These are phyloP conservation scores for Lepidurus arcticus DNA, from an alignment of 1,140 invertebrate genomes.

Conservation along the genomic window DNA sequence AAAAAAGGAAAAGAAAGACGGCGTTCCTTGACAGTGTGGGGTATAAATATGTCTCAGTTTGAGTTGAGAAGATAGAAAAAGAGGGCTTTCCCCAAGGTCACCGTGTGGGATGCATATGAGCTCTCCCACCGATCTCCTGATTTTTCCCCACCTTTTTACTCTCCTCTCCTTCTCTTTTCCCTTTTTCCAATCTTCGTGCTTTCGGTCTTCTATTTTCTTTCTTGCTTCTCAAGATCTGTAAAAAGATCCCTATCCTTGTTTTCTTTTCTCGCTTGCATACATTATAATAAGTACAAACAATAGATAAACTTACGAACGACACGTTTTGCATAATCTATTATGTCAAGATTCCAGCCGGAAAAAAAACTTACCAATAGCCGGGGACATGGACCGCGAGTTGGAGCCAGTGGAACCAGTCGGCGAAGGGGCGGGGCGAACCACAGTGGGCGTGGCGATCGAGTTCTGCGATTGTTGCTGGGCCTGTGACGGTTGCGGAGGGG, in stretches of 20 bases:
- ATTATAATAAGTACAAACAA: not conserved
- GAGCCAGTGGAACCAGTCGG: conserved; percentile 79
- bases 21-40: conserved; percentile 22
- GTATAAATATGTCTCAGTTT: conserved; percentile 22
- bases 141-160: conserved; percentile 19
- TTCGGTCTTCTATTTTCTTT: conserved; percentile 7
- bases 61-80: conserved; percentile 28
- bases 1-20: not conserved
- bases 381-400: conserved; percentile 84
- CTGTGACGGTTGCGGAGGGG: not conserved
- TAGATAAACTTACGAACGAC: not conserved
- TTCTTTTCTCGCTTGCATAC: not conserved
- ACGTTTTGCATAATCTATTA: not conserved
- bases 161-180: conserved; percentile 13
- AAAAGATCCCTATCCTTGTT: not conserved
- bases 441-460: conserved; percentile 26
- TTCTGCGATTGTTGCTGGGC: conserved; percentile 10
- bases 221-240: not conserved
- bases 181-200: conserved; percentile 17
- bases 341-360: no score
- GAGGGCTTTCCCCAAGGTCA: conserved; percentile 33
- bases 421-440: conserved; percentile 60
- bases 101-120: conserved; percentile 32
- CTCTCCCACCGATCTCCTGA: conserved; percentile 35
- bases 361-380: conserved; percentile 75